Evolutionary conservation across 30 jellyfish, hydroid and myxozoan species (phyloP), one percentile per base, ranked within the genome.

Genomic region (Hydra vulgaris): DNA sequence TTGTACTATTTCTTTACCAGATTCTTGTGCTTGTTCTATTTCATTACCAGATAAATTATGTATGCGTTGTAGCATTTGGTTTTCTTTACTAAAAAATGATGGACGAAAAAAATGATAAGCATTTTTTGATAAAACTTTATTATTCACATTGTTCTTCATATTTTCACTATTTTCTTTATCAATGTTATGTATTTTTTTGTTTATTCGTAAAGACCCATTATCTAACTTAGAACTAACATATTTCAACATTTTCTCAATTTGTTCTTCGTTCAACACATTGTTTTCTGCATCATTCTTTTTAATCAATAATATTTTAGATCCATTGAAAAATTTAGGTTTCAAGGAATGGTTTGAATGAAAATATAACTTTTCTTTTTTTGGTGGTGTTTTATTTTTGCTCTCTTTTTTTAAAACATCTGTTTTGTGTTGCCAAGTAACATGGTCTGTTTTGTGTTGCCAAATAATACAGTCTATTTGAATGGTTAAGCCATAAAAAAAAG

Each of bases 1-100:
- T 75, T 75, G 77, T 25, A 21, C 83, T 70, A 70, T 18, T 70
- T 70, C 17, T 23, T 75, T 75, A 23, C n/a, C 72, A 25, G 83
- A 75, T 75, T n/a, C 26, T 16, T 15, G 40, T 1, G 54, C 72
- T 75, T 75, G 77, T 25, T 75, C 83, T 70, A 70, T 18, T 70
- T 70, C 17, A 75, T 75, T 75, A 23, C n/a, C 72, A 25, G 83
- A 75, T 75, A 24, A 23, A 25, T 17, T 54, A 0, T 75, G 69
- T 7, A 66, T 26, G 5, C 20, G 69, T 21, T 75, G 83, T 16
- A 21, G 19, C 0, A 70, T 21, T 0, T 40, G 8, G 12, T 40
- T 40, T 5, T 40, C 61, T 40, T 40, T 40, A 40, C 12, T 12
- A 40, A 40, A 40, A 12, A 40, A 40, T 5, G 61, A 40, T 40